phyloP scores from a whole-genome alignment of 2,888 invertebrate genomes.

The Eudasyphora cyanicolor region DNA sequence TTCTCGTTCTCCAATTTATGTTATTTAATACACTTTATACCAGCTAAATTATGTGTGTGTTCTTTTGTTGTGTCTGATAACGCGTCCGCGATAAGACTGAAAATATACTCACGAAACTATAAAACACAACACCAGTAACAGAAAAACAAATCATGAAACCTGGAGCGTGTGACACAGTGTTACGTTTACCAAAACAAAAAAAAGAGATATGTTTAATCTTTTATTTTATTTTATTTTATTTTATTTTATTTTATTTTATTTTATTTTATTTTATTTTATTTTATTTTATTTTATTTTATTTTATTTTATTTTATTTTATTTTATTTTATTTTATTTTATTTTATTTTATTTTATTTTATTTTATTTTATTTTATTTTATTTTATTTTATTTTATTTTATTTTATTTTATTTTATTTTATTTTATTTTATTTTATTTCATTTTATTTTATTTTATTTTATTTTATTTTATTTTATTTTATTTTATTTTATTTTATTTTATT shows the following conservation, averaged over 20 bases:
- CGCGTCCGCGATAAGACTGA: constrained; percentile 45
- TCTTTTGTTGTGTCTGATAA: constrained; percentile 48
- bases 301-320: neutral
- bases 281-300: neutral
- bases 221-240: neutral
- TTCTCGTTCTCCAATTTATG: neutral
- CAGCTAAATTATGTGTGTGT: neutral
- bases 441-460: no score
- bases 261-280: constrained; percentile 15
- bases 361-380: no score
- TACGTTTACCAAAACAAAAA: neutral
- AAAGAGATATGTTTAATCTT: neutral
- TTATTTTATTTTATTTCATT: no score
- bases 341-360: no score
- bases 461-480: no score
- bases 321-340: no score
- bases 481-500: no score
- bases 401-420: no score
- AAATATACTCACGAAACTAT: constrained; percentile 39
- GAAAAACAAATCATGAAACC: neutral
- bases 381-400: no score
- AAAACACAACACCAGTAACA: constrained; percentile 20
- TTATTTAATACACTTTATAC: neutral
- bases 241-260: constrained; percentile 23
- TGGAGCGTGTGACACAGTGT: neutral